Conservation (phyloP, 2,888 invertebrate genomes). For the Ectropis crepuscularia region DNA sequence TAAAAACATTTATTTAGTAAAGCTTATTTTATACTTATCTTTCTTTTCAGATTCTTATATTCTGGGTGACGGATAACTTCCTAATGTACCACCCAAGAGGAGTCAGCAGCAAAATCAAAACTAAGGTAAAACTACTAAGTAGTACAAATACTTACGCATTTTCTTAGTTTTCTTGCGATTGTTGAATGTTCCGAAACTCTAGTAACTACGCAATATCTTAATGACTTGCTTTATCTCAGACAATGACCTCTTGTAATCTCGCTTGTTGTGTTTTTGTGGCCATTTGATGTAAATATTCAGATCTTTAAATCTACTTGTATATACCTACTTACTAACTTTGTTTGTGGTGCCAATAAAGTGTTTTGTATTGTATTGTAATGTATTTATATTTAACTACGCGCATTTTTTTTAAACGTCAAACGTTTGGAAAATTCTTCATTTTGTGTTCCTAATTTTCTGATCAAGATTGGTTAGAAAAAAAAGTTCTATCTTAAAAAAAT, state of each 20-base stretch:
- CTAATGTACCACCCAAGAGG: conserved; percentile 87
- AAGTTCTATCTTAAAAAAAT: too few species aligned
- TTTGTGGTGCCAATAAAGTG: too few species aligned
- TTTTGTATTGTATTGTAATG: too few species aligned
- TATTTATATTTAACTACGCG: too few species aligned
- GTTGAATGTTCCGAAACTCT: not conserved
- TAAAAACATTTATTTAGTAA: not conserved
- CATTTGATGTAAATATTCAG: not conserved
- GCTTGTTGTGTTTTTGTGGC: not conserved
- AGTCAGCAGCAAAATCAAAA: conserved; percentile 80
- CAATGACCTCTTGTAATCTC: conserved; percentile 8
- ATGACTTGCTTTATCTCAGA: not conserved
- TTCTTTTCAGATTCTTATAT: conserved; percentile 90
- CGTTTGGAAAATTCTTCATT: too few species aligned
- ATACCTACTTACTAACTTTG: too few species aligned
- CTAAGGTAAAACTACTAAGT: conserved; percentile 58
- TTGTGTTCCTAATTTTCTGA: too few species aligned
- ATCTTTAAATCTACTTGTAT: not conserved
- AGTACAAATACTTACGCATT: not conserved
- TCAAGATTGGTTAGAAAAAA: too few species aligned
- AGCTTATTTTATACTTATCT: not conserved
- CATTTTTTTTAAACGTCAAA: too few species aligned
- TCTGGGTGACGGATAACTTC: conserved; percentile 95
- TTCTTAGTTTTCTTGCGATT: too few species aligned
- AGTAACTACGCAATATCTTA: not conserved